Evolutionary conservation across 2,888 invertebrate genomes (phyloP).

Genomic region (Ligdia adustata): DNA sequence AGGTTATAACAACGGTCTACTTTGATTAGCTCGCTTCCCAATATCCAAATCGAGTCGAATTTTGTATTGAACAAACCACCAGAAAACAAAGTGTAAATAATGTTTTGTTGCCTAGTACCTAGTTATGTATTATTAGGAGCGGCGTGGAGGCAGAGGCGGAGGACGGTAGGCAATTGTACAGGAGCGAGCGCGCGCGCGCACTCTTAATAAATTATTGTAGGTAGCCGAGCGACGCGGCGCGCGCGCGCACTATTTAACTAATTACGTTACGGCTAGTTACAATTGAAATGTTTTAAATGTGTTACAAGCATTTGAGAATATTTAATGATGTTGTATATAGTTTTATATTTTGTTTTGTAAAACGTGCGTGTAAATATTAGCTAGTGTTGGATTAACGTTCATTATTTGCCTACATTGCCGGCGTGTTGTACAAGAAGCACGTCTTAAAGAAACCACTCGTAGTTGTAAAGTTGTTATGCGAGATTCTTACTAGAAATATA

Average conservation of each 20-base stretch:
- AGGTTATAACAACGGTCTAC: too few relatives aligned
- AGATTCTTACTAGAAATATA: conserved; percentile 80
- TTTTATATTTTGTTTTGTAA: conserved; percentile 83
- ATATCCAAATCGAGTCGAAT: conserved; percentile 26
- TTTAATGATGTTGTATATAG: conserved; percentile 84
- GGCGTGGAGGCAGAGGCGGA: conserved; percentile 40
- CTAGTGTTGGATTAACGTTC: conserved; percentile 58
- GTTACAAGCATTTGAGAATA: conserved; percentile 84
- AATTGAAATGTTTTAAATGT: conserved; percentile 83
- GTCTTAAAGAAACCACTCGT: conserved; percentile 81
- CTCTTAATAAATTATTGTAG: conserved; percentile 61
- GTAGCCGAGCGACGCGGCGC: conserved; percentile 55
- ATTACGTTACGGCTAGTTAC: conserved; percentile 79
- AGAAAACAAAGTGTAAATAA: conserved; percentile 48
- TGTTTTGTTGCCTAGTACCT: conserved; percentile 70
- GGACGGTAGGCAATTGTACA: conserved; percentile 64
- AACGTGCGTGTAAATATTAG: conserved; percentile 75
- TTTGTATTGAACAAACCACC: conserved; percentile 51
- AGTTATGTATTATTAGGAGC: conserved; percentile 45
- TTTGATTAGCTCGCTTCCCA: background rate
- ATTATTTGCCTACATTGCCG: conserved; percentile 74
- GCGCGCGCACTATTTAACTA: conserved; percentile 59
- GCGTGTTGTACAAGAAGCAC: conserved; percentile 60
- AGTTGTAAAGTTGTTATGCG: conserved; percentile 82
- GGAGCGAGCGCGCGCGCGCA: conserved; percentile 40